Conservation (phyloP, 2,113 vertebrate species). For the Gadus macrocephalus region DNA sequence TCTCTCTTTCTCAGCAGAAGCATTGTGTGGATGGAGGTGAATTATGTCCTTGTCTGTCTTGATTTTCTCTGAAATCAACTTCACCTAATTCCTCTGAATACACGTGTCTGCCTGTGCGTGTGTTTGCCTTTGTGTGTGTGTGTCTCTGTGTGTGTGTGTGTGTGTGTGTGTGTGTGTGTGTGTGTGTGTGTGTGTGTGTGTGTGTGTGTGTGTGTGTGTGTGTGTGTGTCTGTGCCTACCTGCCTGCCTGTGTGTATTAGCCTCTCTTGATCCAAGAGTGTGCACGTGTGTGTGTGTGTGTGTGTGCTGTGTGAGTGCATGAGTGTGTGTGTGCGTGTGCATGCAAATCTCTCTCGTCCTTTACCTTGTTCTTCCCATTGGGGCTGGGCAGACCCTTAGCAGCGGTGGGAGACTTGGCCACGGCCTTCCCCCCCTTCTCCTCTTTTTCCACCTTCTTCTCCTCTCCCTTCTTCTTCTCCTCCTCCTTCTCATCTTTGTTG, state of each 20-base stretch:
- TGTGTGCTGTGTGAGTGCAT: background rate
- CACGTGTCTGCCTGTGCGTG: slow-evolving; percentile 7
- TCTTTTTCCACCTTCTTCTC: slow-evolving; percentile 63
- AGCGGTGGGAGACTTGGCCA: slow-evolving; percentile 65
- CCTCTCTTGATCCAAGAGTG: slow-evolving; percentile 7
- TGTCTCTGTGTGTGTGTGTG: background rate
- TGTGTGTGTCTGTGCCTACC: background rate
- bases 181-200: slow-evolving; percentile 1
- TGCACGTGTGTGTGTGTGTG: slow-evolving; percentile 14
- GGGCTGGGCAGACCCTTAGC: slow-evolving; percentile 80
- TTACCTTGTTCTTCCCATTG: slow-evolving; percentile 88
- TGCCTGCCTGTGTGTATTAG: background rate
- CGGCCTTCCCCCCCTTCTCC: slow-evolving; percentile 60
- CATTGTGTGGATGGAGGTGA: background rate
- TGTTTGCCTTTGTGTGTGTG: background rate
- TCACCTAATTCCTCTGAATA: background rate
- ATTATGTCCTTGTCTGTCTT: background rate
- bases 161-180: background rate
- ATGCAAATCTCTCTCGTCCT: slow-evolving; percentile 18
- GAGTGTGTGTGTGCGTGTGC: background rate
- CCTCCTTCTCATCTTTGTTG: slow-evolving; percentile 65
- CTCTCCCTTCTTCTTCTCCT: slow-evolving; percentile 63
- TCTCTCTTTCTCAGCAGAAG: slow-evolving; percentile 3
- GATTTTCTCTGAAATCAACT: background rate
- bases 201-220: background rate